Base-by-base conservation (phyloP, 1,140 invertebrate genomes). In the Macrostomum lignano region DNA sequence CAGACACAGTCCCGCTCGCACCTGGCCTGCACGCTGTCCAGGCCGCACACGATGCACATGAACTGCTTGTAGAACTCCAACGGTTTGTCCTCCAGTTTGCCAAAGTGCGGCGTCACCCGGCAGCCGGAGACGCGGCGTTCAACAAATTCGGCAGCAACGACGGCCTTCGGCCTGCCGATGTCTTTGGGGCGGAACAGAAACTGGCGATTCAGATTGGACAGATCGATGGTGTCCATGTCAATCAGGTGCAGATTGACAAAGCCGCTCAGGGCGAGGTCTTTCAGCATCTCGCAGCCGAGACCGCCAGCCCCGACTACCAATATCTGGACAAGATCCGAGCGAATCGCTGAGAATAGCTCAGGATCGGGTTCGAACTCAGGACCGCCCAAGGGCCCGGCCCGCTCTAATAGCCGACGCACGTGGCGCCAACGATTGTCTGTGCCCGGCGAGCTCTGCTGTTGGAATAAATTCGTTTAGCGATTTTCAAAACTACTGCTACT, bases 191-290 rank as follows among this genome's bases (percentile, higher is more conserved):
- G 52, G 57, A 96, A 96, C 13, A 96, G 55, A 57, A 96, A 96
- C 48, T 96, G 86, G 36, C 86, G 64, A 55, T 94, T 96, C 23
- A 96, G 65, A 62, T 96, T 96, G 3, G 86, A 93, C 28, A 96
- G 56, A 55, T 96, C 86, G 42, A 94, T 91, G 0, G 74, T 88
- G 53, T 96, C 86, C 86, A 94, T 94, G 52, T 96, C 86, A 37
- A 96, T 84, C 1, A 94, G 70, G 57, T 91, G 72, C 40, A 94
- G 71, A 43, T 84, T 68, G 40, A 68, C 67, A 49, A 94, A 91
- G 1, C 86, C 86, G 69, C 88, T 75, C 13, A 91, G 57, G 9
- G 75, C 77, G 41, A 96, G 59, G 61, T 91, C 73, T 63, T 96
- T 94, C 0, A 96, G 60, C 2, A 94, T 61, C 60, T 94, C 84